Percentiles rank a stretch among this genome's conserved stretches.
These are phyloP conservation scores for Drosophila pectinifera DNA, from an alignment of 1,140 invertebrate genomes.

Conservation along the genomic window DNA sequence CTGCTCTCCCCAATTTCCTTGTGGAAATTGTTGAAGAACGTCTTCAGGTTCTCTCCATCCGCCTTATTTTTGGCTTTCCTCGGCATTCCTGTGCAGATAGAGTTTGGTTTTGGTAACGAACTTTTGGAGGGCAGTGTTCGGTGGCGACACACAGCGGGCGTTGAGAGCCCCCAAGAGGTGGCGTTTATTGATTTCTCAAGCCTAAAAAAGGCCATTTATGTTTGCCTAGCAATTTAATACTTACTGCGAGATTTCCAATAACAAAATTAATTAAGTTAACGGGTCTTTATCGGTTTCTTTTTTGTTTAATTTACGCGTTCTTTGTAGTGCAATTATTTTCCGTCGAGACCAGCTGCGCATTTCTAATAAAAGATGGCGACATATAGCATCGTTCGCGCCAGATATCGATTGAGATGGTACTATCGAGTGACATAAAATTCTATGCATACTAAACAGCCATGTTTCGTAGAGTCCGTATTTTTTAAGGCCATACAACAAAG, in stretches of 20 bases:
- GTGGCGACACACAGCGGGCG: conserved; percentile 75
- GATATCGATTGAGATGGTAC: conserved; percentile 2
- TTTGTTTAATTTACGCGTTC: conserved; percentile 26
- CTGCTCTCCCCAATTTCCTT: conserved; percentile 90
- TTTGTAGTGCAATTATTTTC: conserved; percentile 61
- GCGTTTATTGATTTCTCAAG: conserved; percentile 66
- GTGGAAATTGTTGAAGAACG: conserved; percentile 93
- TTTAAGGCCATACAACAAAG: too few species aligned
- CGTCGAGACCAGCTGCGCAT: conserved; percentile 58
- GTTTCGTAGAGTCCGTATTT: too few species aligned
- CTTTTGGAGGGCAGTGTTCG: conserved; percentile 21
- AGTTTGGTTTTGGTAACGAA: conserved; percentile 10
- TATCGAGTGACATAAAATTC: not conserved
- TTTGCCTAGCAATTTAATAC: not conserved
- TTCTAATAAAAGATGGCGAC: conserved; percentile 80
- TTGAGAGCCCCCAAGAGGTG: conserved; percentile 53
- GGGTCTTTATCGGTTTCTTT: conserved; percentile 1
- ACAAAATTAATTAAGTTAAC: not conserved
- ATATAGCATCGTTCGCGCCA: conserved; percentile 33
- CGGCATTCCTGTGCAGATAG: conserved; percentile 42
- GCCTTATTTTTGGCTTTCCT: conserved; percentile 37
- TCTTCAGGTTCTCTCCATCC: conserved; percentile 86
- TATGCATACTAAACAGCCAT: too few species aligned
- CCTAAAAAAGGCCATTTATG: not conserved
- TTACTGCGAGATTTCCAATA: not conserved